These are phyloP conservation scores for zebrafish (Danio rerio) DNA, from an alignment of 2,113 vertebrate species.

Conservation along the genomic window DNA sequence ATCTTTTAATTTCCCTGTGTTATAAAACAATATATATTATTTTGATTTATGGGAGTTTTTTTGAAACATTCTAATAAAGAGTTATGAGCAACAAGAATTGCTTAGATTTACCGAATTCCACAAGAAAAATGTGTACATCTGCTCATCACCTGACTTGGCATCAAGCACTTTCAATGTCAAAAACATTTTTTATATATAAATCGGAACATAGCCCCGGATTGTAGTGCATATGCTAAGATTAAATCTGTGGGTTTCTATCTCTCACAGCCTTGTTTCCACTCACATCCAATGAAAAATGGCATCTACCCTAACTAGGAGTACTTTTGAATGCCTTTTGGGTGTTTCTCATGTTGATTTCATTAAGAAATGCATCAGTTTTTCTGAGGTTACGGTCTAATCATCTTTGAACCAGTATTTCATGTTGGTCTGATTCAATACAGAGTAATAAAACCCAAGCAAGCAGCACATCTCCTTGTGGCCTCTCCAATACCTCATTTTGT, in stretches of 20 bases:
- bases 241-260: neutral
- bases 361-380: constrained; percentile 35
- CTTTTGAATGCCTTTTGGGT: neutral
- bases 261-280: neutral
- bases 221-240: too few species aligned
- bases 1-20: too few species aligned
- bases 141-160: too few species aligned
- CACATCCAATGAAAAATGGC: neutral
- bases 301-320: neutral
- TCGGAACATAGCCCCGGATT: too few species aligned
- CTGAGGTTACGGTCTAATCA: constrained; percentile 29
- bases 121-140: too few species aligned
- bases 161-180: too few species aligned
- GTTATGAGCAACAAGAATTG: too few species aligned
- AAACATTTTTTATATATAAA: too few species aligned
- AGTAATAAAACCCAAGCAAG: constrained; percentile 39
- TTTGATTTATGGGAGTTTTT: too few species aligned
- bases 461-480: constrained; percentile 37
- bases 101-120: too few species aligned
- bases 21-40: too few species aligned
- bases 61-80: too few species aligned
- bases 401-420: constrained; percentile 29
- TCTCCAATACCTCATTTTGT: constrained; percentile 26
- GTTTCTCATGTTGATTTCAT: constrained; percentile 36
- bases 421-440: constrained; percentile 34